A percentile compares a stretch with the other conserved stretches of the same genome.
phyloP scores from a whole-genome alignment of 2,888 invertebrate genomes.

The Drosophila pegasa region DNA sequence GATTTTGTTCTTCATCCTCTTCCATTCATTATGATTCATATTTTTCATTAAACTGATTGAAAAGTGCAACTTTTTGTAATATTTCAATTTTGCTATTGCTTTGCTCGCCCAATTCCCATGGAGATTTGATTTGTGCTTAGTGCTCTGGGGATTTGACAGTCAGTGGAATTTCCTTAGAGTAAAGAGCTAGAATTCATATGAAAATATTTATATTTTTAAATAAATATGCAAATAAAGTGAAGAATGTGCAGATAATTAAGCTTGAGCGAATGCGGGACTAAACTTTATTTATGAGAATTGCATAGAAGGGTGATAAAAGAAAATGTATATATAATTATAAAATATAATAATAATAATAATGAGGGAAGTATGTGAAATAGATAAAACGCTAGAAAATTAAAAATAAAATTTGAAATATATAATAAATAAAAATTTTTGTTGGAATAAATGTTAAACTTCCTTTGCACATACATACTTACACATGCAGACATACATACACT shows the following conservation, averaged over 20 bases:
- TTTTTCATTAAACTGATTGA: conserved; percentile 32
- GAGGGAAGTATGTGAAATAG: too few relatives aligned
- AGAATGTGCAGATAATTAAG: neutral
- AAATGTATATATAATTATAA: too few relatives aligned
- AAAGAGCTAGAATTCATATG: neutral
- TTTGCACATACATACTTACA: too few relatives aligned
- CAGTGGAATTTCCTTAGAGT: neutral
- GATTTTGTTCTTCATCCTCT: neutral
- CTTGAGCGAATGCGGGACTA: neutral
- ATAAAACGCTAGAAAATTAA: too few relatives aligned
- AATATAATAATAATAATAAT: too few relatives aligned
- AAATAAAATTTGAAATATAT: too few relatives aligned
- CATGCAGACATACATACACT: neutral
- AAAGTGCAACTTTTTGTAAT: conserved; percentile 1
- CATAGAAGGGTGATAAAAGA: neutral
- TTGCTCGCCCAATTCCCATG: neutral
- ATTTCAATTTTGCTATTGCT: neutral
- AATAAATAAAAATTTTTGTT: too few relatives aligned
- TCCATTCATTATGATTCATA: conserved; percentile 4
- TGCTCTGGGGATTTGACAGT: neutral
- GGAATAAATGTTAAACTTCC: too few relatives aligned
- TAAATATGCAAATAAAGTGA: neutral
- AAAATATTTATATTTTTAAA: neutral
- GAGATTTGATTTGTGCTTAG: neutral
- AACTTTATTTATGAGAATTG: neutral